A percentile compares a stretch with the other conserved stretches of the same genome.
Evolutionary conservation across 1,140 invertebrate genomes (phyloP).

Genomic region (Heliconius eleuchia): DNA sequence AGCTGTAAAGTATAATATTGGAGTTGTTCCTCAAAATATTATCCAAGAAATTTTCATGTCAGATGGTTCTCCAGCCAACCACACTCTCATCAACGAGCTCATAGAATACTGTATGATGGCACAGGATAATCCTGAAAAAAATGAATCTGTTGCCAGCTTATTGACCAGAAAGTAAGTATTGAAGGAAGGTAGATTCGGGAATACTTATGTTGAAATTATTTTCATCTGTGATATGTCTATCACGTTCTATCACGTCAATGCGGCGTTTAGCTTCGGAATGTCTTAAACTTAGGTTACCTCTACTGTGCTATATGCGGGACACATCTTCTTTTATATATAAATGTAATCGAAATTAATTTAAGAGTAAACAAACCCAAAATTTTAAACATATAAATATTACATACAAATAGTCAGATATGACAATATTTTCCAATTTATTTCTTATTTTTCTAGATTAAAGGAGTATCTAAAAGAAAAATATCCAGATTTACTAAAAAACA

Average conservation of each 20-base stretch:
- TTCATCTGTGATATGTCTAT: no score
- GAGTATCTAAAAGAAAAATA: constrained; percentile 44
- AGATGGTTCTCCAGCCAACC: constrained; percentile 41
- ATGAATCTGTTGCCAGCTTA: constrained; percentile 43
- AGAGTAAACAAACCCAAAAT: no score
- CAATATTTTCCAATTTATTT: neutral
- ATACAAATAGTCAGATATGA: no score
- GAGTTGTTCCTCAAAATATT: constrained; percentile 46
- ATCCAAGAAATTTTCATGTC: constrained; percentile 48
- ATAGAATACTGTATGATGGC: constrained; percentile 39
- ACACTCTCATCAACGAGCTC: constrained; percentile 45
- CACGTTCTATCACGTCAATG: no score
- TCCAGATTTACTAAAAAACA: constrained; percentile 47
- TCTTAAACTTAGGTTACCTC: no score
- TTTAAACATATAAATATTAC: no score
- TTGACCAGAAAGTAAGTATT: constrained; percentile 49
- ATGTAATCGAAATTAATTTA: no score
- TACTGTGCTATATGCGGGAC: no score
- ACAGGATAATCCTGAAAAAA: constrained; percentile 34
- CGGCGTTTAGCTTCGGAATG: no score
- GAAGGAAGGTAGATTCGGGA: neutral
- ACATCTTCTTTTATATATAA: no score
- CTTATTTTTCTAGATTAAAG: constrained; percentile 41
- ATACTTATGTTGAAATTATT: no score
- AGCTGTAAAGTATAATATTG: constrained; percentile 52